Conservation (phyloP, 2,113 vertebrate species). For the Odontesthes bonariensis region DNA sequence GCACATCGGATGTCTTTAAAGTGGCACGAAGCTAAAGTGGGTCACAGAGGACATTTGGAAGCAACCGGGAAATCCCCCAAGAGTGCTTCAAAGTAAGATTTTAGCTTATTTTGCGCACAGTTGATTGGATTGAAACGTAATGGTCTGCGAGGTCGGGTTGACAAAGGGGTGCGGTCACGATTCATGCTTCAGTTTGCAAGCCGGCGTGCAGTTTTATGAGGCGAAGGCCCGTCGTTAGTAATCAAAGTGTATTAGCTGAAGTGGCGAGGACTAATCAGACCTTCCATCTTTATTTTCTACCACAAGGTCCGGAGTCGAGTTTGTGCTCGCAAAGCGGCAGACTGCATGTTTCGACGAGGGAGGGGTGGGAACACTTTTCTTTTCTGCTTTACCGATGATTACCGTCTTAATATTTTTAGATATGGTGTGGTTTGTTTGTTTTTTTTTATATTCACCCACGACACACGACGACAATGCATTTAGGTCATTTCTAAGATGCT, state of each 20-base stretch:
- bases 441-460: conserved; percentile 64
- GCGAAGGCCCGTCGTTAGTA: conserved; percentile 30
- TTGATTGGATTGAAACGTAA: neutral
- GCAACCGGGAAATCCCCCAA: conserved; percentile 6
- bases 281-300: conserved; percentile 7
- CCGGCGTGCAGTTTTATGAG: conserved; percentile 3
- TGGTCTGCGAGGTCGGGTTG: neutral
- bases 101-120: neutral
- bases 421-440: conserved; percentile 75
- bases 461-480: conserved; percentile 42
- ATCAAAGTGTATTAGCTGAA: conserved; percentile 15
- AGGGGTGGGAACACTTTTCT: conserved; percentile 8
- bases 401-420: conserved; percentile 78
- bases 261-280: conserved; percentile 17
- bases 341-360: conserved; percentile 63
- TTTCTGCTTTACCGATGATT: conserved; percentile 68
- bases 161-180: conserved; percentile 14
- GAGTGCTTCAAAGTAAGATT: conserved; percentile 26
- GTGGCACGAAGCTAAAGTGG: conserved; percentile 19
- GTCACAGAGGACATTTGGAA: neutral
- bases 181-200: conserved; percentile 36
- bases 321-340: conserved; percentile 55
- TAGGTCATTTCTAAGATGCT: conserved; percentile 66
- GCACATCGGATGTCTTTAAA: conserved; percentile 69
- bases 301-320: conserved; percentile 30